These are phyloP conservation scores for Aphaenogaster rudis DNA, from an alignment of 1,140 invertebrate species.

Conservation along the genomic window DNA sequence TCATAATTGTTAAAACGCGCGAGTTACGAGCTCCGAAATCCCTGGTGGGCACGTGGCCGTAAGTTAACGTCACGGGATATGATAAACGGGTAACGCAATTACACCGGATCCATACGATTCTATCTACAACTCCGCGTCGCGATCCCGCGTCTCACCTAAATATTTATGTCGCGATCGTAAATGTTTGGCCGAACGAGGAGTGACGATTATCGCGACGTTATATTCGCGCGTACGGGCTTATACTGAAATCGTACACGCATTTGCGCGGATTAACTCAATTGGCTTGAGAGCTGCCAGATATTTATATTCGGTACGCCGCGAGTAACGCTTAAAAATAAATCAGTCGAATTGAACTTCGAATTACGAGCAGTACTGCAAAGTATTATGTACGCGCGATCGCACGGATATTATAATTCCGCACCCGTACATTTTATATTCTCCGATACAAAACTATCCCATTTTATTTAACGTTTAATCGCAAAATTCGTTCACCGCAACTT, in stretches of 20 bases:
- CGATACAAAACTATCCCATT: conserved; percentile 9
- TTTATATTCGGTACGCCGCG: background rate
- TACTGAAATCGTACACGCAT: conserved; percentile 5
- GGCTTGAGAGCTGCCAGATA: conserved; percentile 4
- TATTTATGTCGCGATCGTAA: background rate
- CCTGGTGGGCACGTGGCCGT: background rate
- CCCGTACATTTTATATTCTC: background rate
- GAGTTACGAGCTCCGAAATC: conserved; percentile 41
- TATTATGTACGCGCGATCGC: background rate
- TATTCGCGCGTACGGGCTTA: conserved; percentile 13
- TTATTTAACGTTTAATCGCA: conserved; percentile 32
- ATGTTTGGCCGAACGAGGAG: background rate
- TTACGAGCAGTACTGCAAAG: background rate
- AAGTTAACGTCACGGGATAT: conserved; percentile 41
- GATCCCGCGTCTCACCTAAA: conserved; percentile 19
- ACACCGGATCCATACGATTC: conserved; percentile 9
- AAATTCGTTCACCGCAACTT: background rate
- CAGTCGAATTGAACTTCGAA: background rate
- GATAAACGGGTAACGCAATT: conserved; percentile 57
- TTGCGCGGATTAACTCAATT: conserved; percentile 35
- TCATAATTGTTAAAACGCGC: conserved; percentile 35
- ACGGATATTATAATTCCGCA: background rate
- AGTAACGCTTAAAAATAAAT: conserved; percentile 25
- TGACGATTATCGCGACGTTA: background rate
- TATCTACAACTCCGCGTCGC: conserved; percentile 26